Base-by-base conservation (phyloP, 2,797 vertebrate genomes). In the Bufotes viridis region DNA sequence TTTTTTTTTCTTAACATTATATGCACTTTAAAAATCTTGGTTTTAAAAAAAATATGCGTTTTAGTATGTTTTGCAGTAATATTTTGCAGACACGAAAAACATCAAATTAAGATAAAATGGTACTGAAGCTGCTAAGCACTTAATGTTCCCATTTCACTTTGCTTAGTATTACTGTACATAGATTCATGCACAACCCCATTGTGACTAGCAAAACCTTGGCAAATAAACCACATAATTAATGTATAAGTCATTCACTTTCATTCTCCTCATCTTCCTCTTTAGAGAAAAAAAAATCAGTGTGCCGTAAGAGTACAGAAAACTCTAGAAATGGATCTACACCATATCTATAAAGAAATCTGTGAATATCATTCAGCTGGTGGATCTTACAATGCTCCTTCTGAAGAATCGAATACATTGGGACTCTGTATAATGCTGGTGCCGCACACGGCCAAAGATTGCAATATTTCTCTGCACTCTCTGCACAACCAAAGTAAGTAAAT, bases 111-210 rank as follows among this genome's bases (percentile, higher is more conserved):
- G 70, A 49, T 74, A 42, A 34, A 29, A 72, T 17, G n/a, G 72
- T 1, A 51, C 10, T 12, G 72, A n/a, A 51, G 42, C 42, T 51
- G 72, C 72, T n/a, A 7, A 75, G 72, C 42, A 75, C 72, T 75
- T 75, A 75, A 75, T 75, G 72, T 75, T 51, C 34, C 18, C 11
- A n/a, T 75, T 75, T 51, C 42, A 51, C 72, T 75, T 75, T 75
- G 72, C 72, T 75, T 75, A 75, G 72, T 6, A 51, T 75, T 75
- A 75, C 72, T n/a, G n/a, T n/a, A n/a, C n/a, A 75, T 53, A 75
- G n/a, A 53, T 75, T 75, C 49, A 13, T 49, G 42, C 42, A 53
- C 42, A 75, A 75, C 22, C 53, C 72, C 72, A 53, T 51, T 75
- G 72, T 75, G 72, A 49, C 20, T 13, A 53, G 20, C 20, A 53